phyloP scores from a whole-genome alignment of 1,140 invertebrate species.

The Diabrotica undecimpunctata region DNA sequence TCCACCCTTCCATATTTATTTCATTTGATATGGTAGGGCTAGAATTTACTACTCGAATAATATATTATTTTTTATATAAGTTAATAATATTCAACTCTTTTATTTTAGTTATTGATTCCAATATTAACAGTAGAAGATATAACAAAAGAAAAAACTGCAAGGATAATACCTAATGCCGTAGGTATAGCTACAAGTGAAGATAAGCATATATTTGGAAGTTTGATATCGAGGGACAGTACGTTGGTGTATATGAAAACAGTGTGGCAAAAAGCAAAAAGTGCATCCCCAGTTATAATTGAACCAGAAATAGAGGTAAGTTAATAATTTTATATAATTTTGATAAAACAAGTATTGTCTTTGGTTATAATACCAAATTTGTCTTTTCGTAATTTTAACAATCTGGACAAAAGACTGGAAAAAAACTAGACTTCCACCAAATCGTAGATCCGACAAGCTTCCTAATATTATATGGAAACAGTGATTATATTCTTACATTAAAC shows the following conservation, averaged over 20 bases:
- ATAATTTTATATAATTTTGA: background rate
- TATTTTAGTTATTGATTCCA: conserved; percentile 72
- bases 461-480: no score
- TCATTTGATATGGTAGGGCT: no score
- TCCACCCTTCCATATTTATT: no score
- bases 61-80: no score
- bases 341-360: background rate
- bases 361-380: no score
- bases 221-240: conserved; percentile 82
- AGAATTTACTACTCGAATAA: no score
- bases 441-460: no score
- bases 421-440: no score
- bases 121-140: conserved; percentile 77
- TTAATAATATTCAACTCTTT: background rate
- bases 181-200: conserved; percentile 74
- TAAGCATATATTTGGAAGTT: conserved; percentile 84
- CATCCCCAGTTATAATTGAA: conserved; percentile 30
- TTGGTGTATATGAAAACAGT: conserved; percentile 69
- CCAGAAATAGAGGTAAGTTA: conserved; percentile 36
- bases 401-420: no score
- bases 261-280: conserved; percentile 42
- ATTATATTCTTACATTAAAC: no score
- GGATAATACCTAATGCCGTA: conserved; percentile 87
- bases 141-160: conserved; percentile 86
- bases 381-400: no score